Evolutionary conservation across 2,888 invertebrate species (phyloP), one percentile per base, ranked within the genome.

Genomic region (Nineta flava): DNA sequence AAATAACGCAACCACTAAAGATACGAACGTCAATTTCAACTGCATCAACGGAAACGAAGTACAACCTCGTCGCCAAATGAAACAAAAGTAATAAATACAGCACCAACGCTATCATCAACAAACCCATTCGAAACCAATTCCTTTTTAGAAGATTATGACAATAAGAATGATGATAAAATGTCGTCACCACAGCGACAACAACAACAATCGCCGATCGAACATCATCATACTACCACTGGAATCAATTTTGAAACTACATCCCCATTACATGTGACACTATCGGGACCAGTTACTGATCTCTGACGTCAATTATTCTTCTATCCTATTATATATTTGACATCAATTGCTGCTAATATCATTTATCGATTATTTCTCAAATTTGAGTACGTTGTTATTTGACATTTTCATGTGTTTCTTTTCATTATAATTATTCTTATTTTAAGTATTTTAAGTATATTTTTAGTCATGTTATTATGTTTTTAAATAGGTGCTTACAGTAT

Each of bases 211-310:
- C 26, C 26, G 7, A 26, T 26, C 7, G 26, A 26, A 26, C 26
- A 26, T 26, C 26, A 26, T 26, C 38, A 38, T 15, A 38, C 38
- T 2, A 15, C 38, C 6, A 13, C 38, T n/a, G 15, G 15, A 13
- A 15, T 19, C 19, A 26, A 13, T 10, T 44, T 26, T 13, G 44
- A 26, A 26, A 34, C 15, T 38, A 35, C 35, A 13, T 66, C 68
- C 15, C 62, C 66, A 48, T 66, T 65, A 50, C 62, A 65, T 51
- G 66, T 68, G 34, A 73, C 75, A 32, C 69, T 77, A 46, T 74
- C 76, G 55, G 78, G 78, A 15, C 77, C 77, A 13, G 77, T 78
- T 15, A 78, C 77, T 2, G 76, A 77, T 61, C 72, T 73, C 67
- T 73, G 53, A 55, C 50, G 40, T 13, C 40, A 31, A 7, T 26